Base-by-base conservation (phyloP, 1,140 invertebrate genomes). In the Drosophila punjabiensis region DNA sequence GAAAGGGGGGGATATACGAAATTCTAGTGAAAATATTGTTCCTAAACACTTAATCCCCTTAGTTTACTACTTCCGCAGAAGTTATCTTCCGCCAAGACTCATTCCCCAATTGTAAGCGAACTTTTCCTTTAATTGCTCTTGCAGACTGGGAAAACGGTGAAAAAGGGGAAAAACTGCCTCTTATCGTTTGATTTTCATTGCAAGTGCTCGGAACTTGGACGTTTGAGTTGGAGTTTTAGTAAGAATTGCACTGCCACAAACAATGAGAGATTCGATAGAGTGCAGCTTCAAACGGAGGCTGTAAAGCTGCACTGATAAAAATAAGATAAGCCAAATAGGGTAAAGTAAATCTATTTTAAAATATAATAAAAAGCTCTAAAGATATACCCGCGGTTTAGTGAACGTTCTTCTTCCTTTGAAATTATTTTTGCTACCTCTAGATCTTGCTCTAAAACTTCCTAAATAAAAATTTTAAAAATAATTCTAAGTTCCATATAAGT, bases 151-250 rank as follows among this genome's bases (percentile, higher is more conserved):
- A 82, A 76, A 68, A 47, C 52, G 52, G 66, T 67, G 20, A 39
- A 41, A 30, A 9, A 24, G 35, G 48, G 62, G 73, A 77, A 86
- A 82, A 82, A 87, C 80, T 77, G 76, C 47, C 76, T 77, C 84
- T 87, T 87, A 87, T 87, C 83, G 83, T 81, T 83, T 61, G 78
- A 85, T 85, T 85, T 62, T 76, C 73, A 74, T 65, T 81, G 73
- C 56, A 56, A 85, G 67, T 74, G 48, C 53, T 50, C 63, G 63
- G 61, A 70, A 86, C 79, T 85, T 78, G 52, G 60, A 37, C 79
- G 70, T 76, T 84, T 43, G 50, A 76, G 79, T 79, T 86, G 58
- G 37, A 76, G 69, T 68, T 69, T 74, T 53, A 75, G 47, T 61
- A 35, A 45, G 35, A 39, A 70, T 82, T 70, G 41, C 82, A 80